Conservation (phyloP, 2,113 vertebrate species). For the Etia nguti region DNA sequence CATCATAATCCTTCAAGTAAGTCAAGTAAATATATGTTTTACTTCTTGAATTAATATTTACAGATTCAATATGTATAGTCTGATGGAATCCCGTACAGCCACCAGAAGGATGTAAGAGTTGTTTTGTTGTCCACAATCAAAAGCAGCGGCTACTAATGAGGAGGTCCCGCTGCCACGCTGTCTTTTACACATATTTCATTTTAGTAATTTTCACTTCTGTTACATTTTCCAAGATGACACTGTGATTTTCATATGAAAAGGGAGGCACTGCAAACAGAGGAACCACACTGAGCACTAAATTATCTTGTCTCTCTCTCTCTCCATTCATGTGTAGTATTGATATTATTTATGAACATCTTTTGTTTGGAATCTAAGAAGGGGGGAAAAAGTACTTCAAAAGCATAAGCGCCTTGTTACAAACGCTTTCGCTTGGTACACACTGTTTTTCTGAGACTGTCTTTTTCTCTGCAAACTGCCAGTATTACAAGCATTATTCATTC, state of each 20-base stretch:
- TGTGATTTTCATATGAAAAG: background rate
- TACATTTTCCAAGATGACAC: background rate
- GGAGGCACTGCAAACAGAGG: background rate
- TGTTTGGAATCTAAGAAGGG: background rate
- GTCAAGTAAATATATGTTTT: background rate
- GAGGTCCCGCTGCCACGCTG: accelerated
- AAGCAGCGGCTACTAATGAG: background rate
- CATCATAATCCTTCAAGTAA: background rate
- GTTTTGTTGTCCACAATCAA: background rate
- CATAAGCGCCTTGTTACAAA: background rate
- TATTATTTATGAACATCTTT: background rate
- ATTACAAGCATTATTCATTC: background rate
- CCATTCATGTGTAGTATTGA: background rate
- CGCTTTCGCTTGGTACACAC: background rate
- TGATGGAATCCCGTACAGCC: background rate
- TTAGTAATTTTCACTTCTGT: background rate
- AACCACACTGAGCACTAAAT: background rate
- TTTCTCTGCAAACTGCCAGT: background rate
- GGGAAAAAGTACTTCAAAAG: accelerated
- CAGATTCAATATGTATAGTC: background rate
- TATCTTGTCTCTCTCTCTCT: background rate
- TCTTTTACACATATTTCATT: background rate
- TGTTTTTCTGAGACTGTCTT: background rate
- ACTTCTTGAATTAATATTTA: background rate
- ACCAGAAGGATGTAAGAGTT: background rate